A percentile compares a stretch with the other conserved stretches of the same genome.
Conservation (phyloP, 1,140 invertebrate species). For the Delia radicum region DNA sequence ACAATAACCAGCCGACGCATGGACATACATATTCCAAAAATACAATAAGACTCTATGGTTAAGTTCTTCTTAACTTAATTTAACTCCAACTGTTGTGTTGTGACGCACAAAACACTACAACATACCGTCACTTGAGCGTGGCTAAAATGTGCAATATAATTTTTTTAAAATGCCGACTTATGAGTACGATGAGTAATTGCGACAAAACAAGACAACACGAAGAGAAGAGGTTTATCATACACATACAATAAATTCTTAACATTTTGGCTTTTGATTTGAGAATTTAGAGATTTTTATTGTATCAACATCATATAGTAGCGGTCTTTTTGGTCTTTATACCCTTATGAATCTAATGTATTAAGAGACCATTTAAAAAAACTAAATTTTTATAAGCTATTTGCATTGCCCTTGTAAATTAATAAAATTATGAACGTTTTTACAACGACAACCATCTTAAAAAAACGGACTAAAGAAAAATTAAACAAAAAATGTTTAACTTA, state of each 20-base stretch:
- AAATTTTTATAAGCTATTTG: conserved; percentile 3
- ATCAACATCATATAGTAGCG: not conserved
- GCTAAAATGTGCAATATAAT: conserved; percentile 55
- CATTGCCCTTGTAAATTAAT: conserved; percentile 15
- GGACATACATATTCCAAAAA: not conserved
- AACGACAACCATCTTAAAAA: no score
- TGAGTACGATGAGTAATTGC: conserved; percentile 30
- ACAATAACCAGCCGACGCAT: not conserved
- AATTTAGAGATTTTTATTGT: conserved; percentile 9
- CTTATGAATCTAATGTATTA: conserved; percentile 8
- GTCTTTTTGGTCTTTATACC: not conserved
- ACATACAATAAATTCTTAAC: not conserved
- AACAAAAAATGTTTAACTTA: no score
- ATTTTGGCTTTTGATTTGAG: not conserved
- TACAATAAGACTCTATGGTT: not conserved
- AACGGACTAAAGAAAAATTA: no score
- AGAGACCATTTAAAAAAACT: not conserved
- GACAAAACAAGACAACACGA: conserved; percentile 33
- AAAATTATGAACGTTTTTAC: conserved; percentile 20
- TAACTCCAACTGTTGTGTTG: not conserved
- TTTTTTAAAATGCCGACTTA: conserved; percentile 51
- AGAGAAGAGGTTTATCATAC: not conserved
- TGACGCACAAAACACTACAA: not conserved
- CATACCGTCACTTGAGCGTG: conserved; percentile 14
- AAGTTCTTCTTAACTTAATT: not conserved